These are phyloP conservation scores for Mythimna loreyi DNA, from an alignment of 2,888 invertebrate genomes.

Conservation along the genomic window DNA sequence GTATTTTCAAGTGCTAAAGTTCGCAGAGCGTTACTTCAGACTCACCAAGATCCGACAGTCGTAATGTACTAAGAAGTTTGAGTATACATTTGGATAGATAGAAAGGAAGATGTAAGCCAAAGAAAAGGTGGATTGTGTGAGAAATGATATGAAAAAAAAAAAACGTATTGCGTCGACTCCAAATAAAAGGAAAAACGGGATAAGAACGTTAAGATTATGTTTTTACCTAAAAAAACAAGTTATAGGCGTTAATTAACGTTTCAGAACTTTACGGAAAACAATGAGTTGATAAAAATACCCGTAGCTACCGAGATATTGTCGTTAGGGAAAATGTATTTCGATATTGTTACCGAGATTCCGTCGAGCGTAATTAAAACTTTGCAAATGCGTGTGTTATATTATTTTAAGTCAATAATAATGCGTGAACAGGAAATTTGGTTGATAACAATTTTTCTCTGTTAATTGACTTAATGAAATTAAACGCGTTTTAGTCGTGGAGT, in stretches of 20 bases:
- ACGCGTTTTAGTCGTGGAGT: too few species aligned
- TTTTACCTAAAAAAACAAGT: not conserved
- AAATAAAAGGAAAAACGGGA: too few species aligned
- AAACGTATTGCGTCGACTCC: too few species aligned
- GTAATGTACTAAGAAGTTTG: too few species aligned
- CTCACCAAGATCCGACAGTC: too few species aligned
- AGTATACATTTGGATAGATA: too few species aligned
- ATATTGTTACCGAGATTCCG: slow-evolving; percentile 21
- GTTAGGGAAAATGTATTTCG: slow-evolving; percentile 28
- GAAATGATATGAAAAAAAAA: too few species aligned
- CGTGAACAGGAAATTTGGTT: slow-evolving; percentile 35
- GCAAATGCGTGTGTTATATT: slow-evolving; percentile 9
- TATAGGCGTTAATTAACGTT: slow-evolving; percentile 4
- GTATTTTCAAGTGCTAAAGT: too few species aligned
- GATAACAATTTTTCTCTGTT: slow-evolving; percentile 19
- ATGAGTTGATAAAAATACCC: slow-evolving; percentile 22
- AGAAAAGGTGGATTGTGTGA: too few species aligned
- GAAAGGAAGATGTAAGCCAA: too few species aligned
- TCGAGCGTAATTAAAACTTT: slow-evolving; percentile 41
- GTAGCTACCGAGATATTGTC: not conserved
- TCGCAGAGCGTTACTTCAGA: too few species aligned
- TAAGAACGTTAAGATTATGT: too few species aligned
- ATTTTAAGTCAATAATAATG: slow-evolving; percentile 36
- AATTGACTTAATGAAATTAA: slow-evolving; percentile 13
- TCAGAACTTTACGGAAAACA: slow-evolving; percentile 4